These are phyloP conservation scores for Andinoacara biseriatus DNA, from an alignment of 2,113 vertebrate genomes.

Conservation along the genomic window DNA sequence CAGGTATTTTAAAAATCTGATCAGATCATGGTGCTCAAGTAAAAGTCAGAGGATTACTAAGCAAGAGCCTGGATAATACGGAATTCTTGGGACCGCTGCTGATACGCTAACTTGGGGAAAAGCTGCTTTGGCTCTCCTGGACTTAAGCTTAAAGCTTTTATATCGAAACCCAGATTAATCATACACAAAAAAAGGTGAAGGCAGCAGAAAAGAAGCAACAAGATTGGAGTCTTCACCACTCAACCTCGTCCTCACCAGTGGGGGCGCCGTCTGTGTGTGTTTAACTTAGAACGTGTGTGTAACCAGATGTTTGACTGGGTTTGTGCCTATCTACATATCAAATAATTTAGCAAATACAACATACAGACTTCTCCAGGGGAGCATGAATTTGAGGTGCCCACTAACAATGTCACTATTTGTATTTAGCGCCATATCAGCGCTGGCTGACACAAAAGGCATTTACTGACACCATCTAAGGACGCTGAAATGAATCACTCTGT, in stretches of 20 bases:
- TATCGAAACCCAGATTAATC: conserved; percentile 65
- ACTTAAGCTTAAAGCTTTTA: conserved; percentile 57
- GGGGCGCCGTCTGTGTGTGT: background rate
- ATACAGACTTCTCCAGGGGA: background rate
- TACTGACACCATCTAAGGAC: background rate
- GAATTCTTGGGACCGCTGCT: background rate
- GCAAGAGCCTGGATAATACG: background rate
- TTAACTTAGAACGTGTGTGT: conserved; percentile 7
- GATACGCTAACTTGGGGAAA: background rate
- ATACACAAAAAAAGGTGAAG: conserved; percentile 13
- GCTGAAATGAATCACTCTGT: background rate
- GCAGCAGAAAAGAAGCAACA: conserved; percentile 47
- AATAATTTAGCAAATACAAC: background rate
- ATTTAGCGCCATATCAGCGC: background rate
- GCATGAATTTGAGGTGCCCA: no score
- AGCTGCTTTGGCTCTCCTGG: conserved; percentile 66
- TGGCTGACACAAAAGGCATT: background rate
- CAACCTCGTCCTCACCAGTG: conserved; percentile 21
- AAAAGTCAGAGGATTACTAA: background rate
- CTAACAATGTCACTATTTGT: background rate
- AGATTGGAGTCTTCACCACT: conserved; percentile 40
- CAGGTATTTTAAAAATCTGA: background rate
- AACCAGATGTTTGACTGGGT: background rate
- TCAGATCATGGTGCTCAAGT: background rate
- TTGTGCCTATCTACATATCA: background rate